Evolutionary conservation across 2,888 invertebrate species (phyloP).

Genomic region (Trissoscelio sp.): DNA sequence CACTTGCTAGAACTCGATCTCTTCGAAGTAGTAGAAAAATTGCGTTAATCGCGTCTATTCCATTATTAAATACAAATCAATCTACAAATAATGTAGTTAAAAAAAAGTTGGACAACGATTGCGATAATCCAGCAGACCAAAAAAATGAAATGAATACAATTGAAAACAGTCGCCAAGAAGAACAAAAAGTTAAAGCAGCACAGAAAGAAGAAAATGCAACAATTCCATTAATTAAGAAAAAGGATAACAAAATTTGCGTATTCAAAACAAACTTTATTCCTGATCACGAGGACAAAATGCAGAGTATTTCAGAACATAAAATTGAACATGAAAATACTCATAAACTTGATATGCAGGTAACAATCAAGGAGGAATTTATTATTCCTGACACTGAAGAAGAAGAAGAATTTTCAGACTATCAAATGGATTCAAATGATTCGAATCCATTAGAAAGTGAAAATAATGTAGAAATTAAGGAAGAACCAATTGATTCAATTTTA

Average conservation of each 20-base stretch:
- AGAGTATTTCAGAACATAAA: not conserved
- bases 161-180: not conserved
- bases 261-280: not conserved
- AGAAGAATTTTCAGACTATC: not conserved
- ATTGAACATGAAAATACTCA: not conserved
- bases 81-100: not conserved
- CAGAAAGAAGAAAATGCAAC: not conserved
- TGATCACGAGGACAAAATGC: not conserved
- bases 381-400: slow-evolving; percentile 35
- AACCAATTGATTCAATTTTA: not conserved
- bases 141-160: not conserved
- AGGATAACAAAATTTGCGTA: not conserved
- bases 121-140: not conserved
- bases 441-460: slow-evolving; percentile 2
- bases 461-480: not conserved
- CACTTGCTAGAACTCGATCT: not conserved
- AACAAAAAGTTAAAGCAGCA: not conserved
- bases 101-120: not conserved
- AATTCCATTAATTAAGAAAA: not conserved
- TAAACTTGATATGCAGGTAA: not conserved
- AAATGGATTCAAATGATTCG: not conserved
- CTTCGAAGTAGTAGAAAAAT: slow-evolving; percentile 42
- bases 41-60: slow-evolving; percentile 46
- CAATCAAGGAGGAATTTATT: slow-evolving; percentile 56
- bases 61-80: not conserved